Percentiles rank a stretch among this genome's conserved stretches.
phyloP scores from a whole-genome alignment of 35 echinoderm and acorn worm genomes.

The Antedon bifida region DNA sequence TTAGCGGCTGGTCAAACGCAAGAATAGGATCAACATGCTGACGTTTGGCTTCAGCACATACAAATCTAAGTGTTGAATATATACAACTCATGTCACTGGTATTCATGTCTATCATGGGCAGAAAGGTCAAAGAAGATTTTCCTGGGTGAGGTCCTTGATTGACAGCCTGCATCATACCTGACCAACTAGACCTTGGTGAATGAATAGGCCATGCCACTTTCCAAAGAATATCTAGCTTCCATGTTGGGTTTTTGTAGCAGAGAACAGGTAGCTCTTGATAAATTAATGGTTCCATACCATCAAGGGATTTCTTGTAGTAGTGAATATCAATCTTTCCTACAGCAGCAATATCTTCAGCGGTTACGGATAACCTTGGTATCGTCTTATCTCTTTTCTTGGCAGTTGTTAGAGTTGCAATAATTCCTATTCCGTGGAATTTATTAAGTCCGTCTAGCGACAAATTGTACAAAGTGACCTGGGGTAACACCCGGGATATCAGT shows the following conservation, averaged over 20 bases:
- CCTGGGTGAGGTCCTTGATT: constrained; percentile 27
- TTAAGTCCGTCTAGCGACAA: too few relatives aligned
- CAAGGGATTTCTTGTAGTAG: not conserved
- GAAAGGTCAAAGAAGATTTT: constrained; percentile 24
- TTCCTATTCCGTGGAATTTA: constrained; percentile 26
- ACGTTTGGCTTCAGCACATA: constrained; percentile 15
- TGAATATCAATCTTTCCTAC: not conserved
- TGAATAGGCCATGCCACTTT: not conserved
- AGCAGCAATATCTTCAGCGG: not conserved
- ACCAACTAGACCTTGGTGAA: constrained; percentile 4
- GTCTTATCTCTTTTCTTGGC: not conserved
- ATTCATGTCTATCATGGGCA: constrained; percentile 41
- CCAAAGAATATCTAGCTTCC: not conserved
- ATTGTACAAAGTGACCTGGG: too few relatives aligned
- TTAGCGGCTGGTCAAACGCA: constrained; percentile 25
- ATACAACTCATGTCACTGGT: constrained; percentile 17
- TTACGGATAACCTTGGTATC: constrained; percentile 4
- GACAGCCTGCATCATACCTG: constrained; percentile 30
- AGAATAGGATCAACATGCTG: constrained; percentile 17
- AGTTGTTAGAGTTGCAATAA: constrained; percentile 16
- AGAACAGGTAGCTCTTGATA: not conserved
- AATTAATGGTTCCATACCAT: not conserved
- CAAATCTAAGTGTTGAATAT: constrained; percentile 17
- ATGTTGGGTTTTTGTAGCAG: not conserved
- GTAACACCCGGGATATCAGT: too few relatives aligned